phyloP scores from a whole-genome alignment of 2,888 invertebrate genomes.

The Caenorhabditis doughertyi region DNA sequence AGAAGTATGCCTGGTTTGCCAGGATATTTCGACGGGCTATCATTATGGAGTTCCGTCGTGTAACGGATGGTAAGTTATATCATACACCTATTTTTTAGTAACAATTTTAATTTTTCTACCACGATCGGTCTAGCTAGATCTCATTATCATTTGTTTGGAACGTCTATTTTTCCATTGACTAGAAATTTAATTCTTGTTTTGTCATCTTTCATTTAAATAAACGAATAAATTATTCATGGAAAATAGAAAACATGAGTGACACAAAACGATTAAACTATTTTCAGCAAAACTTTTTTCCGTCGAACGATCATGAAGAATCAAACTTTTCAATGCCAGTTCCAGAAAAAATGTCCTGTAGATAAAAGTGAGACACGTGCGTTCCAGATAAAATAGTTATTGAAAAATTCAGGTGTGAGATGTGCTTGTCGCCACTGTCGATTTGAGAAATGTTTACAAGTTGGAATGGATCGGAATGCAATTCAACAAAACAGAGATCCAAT shows the following conservation, averaged over 20 bases:
- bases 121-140: too few species aligned
- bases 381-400: not conserved
- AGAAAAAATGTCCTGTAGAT: conserved; percentile 78
- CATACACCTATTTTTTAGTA: too few species aligned
- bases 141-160: too few species aligned
- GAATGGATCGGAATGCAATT: conserved; percentile 79
- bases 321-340: conserved; percentile 79
- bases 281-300: conserved; percentile 81
- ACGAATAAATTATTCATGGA: not conserved
- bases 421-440: conserved; percentile 82
- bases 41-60: conserved; percentile 81
- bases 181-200: not conserved
- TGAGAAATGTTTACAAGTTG: conserved; percentile 75
- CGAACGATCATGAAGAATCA: conserved; percentile 82
- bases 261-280: not conserved
- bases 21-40: conserved; percentile 80
- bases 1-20: conserved; percentile 76
- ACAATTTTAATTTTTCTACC: too few species aligned
- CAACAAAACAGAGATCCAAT: conserved; percentile 82
- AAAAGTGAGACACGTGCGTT: conserved; percentile 62
- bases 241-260: not conserved
- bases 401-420: conserved; percentile 77
- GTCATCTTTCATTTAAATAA: not conserved
- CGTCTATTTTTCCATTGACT: too few species aligned
- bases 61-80: conserved; percentile 78